A percentile compares a stretch with the other conserved stretches of the same genome.
These are phyloP conservation scores for Drosophila histrio DNA, from an alignment of 2,888 invertebrate species.

Conservation along the genomic window DNA sequence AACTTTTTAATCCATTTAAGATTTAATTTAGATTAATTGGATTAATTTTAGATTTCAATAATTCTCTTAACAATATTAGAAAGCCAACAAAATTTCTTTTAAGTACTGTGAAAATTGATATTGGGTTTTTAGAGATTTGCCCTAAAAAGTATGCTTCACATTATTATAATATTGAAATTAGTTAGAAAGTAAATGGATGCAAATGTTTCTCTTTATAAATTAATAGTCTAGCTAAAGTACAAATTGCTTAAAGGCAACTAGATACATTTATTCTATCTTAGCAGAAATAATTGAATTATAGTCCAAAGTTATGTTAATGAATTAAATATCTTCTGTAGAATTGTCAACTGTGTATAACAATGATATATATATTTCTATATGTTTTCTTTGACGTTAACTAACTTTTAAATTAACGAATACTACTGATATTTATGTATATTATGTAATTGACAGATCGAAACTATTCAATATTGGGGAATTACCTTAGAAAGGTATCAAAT, in stretches of 20 bases:
- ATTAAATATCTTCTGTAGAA: not conserved
- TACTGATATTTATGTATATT: not conserved
- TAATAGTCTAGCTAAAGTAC: not conserved
- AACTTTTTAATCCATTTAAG: no score
- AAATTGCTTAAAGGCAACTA: not conserved
- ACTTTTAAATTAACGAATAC: slow-evolving; percentile 5
- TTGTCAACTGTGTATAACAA: not conserved
- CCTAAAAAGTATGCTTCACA: not conserved
- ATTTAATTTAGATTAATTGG: no score
- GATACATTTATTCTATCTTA: no score
- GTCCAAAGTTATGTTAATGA: no score
- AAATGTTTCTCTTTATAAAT: no score
- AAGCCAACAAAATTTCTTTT: no score
- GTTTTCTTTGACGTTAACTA: not conserved
- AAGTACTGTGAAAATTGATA: no score
- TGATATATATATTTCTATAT: slow-evolving; percentile 8
- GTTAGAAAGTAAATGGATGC: not conserved
- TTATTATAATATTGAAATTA: not conserved
- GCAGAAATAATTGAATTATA: no score
- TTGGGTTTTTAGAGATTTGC: no score
- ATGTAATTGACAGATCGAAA: slow-evolving; percentile 26
- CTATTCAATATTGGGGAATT: slow-evolving; percentile 41
- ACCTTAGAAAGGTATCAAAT: slow-evolving; percentile 27
- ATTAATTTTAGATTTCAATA: no score
- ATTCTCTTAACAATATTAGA: no score